phyloP scores from a whole-genome alignment of 2,888 invertebrate genomes.

The Endomychus coccineus region DNA sequence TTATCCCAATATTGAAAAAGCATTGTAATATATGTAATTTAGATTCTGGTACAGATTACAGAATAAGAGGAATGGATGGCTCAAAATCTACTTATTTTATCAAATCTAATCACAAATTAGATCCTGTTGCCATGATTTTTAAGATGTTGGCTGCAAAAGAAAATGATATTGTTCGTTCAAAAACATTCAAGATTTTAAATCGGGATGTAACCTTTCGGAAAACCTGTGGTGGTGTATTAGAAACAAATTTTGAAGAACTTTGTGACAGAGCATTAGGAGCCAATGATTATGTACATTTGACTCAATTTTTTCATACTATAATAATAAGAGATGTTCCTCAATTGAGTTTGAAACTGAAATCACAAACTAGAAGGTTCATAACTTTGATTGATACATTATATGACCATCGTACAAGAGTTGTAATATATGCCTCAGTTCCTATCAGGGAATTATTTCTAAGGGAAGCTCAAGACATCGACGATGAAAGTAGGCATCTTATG shows the following conservation, averaged over 20 bases:
- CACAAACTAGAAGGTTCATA: constrained; percentile 91
- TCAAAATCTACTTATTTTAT: constrained; percentile 67
- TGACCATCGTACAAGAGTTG: constrained; percentile 81
- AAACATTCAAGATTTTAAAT: constrained; percentile 80
- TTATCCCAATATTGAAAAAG: constrained; percentile 83
- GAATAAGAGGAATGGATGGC: constrained; percentile 59
- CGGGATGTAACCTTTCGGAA: constrained; percentile 80
- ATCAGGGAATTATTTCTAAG: constrained; percentile 66
- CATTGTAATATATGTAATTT: constrained; percentile 71
- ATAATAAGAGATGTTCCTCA: constrained; percentile 85
- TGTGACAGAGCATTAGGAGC: constrained; percentile 90
- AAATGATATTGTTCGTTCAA: constrained; percentile 80
- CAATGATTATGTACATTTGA: constrained; percentile 87
- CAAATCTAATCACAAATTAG: constrained; percentile 57
- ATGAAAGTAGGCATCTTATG: constrained; percentile 83
- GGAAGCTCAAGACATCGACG: constrained; percentile 42
- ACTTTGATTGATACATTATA: constrained; percentile 95
- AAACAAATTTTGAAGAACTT: constrained; percentile 81
- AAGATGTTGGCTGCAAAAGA: constrained; percentile 83
- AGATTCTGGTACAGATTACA: constrained; percentile 93
- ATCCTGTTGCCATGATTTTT: constrained; percentile 71
- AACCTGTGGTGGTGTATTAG: constrained; percentile 88
- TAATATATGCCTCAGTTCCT: constrained; percentile 75
- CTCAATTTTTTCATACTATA: constrained; percentile 91
- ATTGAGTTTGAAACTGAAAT: constrained; percentile 68